Base-by-base conservation (phyloP, 2,888 invertebrate species). In the Epistrophella euchroma region DNA sequence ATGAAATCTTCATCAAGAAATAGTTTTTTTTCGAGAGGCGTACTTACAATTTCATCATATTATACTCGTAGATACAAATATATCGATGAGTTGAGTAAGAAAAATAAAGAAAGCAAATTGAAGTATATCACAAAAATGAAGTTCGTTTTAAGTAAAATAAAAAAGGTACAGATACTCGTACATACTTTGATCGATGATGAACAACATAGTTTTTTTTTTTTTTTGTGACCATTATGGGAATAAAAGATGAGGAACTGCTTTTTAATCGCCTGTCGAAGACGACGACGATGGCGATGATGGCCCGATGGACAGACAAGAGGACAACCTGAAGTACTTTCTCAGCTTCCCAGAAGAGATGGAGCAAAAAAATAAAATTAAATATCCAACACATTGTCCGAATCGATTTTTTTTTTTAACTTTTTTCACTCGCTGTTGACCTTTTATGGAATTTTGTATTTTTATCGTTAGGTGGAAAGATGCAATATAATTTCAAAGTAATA, bases 181-280 rank as follows among this genome's bases (percentile, higher is more conserved):
- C n/a, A 40, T 47, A 77, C 64, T 47, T 32, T 74, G 79, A 75
- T 76, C 72, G 81, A 66, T 71, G 56, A 43, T 76, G 81, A 80
- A 77, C 82, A 72, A 68, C 32, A 40, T 13, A 62, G 72, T 15
- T 19, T 58, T 13, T 19, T 19, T 32, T 4, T 19, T 32, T 32
- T 68, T 64, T 37, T 73, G 32, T 70, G 70, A 74, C 75, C 66
- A 84, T 77, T 86, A 86, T 82, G 77, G 82, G 74, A 82, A 81
- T 74, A 70, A 71, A 71, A 86, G 74, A 86, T 78, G 86, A 86
- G 73, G 73, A 78, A 86, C 82, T 50, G 66, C 86, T 86, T 86
- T 81, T 82, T 70, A 73, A 80, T 85, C 85, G 58, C 37, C 15
- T 5, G 37, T n/a, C n/a, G 28, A 55, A 25, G 55, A 55, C 55